Conservation (phyloP, 2,888 invertebrate genomes). For the Caradrina clavipalpis region DNA sequence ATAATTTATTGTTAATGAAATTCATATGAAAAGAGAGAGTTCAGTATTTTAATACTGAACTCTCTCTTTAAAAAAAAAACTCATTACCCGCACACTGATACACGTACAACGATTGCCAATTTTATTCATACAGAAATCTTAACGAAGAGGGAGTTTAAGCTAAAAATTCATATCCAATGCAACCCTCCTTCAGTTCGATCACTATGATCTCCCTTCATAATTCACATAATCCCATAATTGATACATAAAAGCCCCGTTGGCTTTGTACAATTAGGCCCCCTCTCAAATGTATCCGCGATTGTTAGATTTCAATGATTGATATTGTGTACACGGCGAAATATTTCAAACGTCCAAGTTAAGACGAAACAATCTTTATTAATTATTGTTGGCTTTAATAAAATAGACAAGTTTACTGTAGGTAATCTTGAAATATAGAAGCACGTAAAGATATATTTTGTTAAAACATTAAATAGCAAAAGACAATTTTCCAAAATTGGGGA, state of each 20-base stretch:
- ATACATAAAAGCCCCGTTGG: slow-evolving; percentile 83
- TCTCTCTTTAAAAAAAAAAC: too few relatives aligned
- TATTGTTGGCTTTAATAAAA: slow-evolving; percentile 29
- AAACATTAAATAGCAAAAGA: background rate
- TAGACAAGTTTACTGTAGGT: slow-evolving; percentile 22
- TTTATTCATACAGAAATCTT: slow-evolving; percentile 42
- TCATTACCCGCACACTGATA: background rate
- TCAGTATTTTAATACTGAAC: too few relatives aligned
- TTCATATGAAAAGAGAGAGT: too few relatives aligned
- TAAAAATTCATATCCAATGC: slow-evolving; percentile 67
- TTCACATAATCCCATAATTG: slow-evolving; percentile 87
- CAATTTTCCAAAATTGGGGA: background rate
- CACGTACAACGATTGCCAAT: slow-evolving; percentile 23
- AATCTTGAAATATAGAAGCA: slow-evolving; percentile 20
- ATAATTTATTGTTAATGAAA: too few relatives aligned
- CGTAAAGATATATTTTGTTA: background rate
- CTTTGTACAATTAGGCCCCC: slow-evolving; percentile 82
- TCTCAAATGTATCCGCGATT: slow-evolving; percentile 84
- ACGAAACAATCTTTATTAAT: slow-evolving; percentile 58
- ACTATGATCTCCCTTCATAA: slow-evolving; percentile 84
- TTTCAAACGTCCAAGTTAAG: slow-evolving; percentile 58
- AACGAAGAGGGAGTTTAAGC: slow-evolving; percentile 33
- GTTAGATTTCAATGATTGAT: slow-evolving; percentile 86
- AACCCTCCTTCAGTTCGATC: slow-evolving; percentile 79
- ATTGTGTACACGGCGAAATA: slow-evolving; percentile 62